phyloP scores from a whole-genome alignment of 1,140 invertebrate genomes.

The Bradynema listronoti region DNA sequence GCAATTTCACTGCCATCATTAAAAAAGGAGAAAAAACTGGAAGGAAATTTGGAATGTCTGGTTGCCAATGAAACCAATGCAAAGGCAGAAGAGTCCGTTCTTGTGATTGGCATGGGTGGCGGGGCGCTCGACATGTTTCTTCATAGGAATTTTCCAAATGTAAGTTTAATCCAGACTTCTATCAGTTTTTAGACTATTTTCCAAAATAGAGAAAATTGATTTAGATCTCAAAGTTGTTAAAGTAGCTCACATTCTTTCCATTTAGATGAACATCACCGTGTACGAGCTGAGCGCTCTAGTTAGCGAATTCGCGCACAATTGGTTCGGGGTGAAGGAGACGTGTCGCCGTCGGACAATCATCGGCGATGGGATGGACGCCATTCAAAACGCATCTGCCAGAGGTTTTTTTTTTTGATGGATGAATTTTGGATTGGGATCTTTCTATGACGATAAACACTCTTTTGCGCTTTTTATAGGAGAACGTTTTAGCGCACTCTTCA shows the following conservation, averaged over 20 bases:
- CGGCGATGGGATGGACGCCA: conserved; percentile 24
- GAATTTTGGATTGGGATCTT: no score
- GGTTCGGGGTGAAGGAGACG: conserved; percentile 31
- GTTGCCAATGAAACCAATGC: neutral
- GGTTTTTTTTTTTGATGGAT: conserved; percentile 16
- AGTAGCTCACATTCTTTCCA: neutral
- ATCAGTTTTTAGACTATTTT: conserved; percentile 8
- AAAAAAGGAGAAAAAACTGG: neutral
- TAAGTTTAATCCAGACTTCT: conserved; percentile 12
- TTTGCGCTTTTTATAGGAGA: conserved; percentile 12
- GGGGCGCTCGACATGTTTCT: conserved; percentile 33
- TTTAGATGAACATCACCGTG: conserved; percentile 31
- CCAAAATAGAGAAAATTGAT: neutral
- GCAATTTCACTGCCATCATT: neutral
- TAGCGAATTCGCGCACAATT: conserved; percentile 25
- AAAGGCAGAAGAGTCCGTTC: conserved; percentile 4
- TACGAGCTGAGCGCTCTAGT: conserved; percentile 23
- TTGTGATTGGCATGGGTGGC: conserved; percentile 30
- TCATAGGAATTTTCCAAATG: conserved; percentile 20
- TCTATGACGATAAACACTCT: neutral
- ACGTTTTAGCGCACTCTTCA: conserved; percentile 22
- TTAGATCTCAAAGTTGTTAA: no score
- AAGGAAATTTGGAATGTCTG: conserved; percentile 3
- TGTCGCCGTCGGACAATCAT: conserved; percentile 19
- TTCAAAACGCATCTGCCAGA: conserved; percentile 13